Evolutionary conservation across 2,113 vertebrate genomes (phyloP).

Genomic region (Chlorodrepanis virens): DNA sequence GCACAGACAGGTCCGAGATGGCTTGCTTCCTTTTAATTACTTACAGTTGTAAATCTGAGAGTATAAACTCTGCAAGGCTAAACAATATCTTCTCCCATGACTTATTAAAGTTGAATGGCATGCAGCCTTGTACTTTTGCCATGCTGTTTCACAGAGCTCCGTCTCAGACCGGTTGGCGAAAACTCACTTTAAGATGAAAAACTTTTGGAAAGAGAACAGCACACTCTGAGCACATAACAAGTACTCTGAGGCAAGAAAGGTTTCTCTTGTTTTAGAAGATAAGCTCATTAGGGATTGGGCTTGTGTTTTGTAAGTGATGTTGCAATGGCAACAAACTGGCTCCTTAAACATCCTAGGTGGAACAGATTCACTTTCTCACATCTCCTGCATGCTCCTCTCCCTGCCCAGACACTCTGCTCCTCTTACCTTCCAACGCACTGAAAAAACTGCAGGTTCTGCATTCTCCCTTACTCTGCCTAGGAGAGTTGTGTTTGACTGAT

Average conservation of each 20-base stretch:
- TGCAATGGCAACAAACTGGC: slow-evolving; percentile 25
- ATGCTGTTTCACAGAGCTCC: neutral
- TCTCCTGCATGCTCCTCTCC: neutral
- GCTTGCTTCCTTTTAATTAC: slow-evolving; percentile 22
- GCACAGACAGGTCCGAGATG: neutral
- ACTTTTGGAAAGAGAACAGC: slow-evolving; percentile 59
- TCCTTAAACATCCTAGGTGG: neutral
- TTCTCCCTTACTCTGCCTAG: neutral
- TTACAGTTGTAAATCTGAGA: slow-evolving; percentile 3
- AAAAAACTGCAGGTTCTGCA: neutral
- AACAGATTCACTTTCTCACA: neutral
- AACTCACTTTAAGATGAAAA: slow-evolving; percentile 47
- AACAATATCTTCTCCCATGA: slow-evolving; percentile 42
- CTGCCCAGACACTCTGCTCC: neutral
- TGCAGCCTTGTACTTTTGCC: slow-evolving; percentile 20
- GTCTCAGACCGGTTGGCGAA: neutral
- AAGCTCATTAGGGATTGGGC: slow-evolving; percentile 47
- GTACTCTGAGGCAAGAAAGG: slow-evolving; percentile 12
- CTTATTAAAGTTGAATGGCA: slow-evolving; percentile 47
- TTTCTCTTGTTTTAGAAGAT: slow-evolving; percentile 48
- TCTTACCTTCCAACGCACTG: neutral
- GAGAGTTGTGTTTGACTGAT: neutral
- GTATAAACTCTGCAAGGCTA: slow-evolving; percentile 19
- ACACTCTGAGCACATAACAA: slow-evolving; percentile 55
- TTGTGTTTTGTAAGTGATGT: slow-evolving; percentile 35